Evolutionary conservation across 2,888 invertebrate species (phyloP).

Genomic region (Himalopsyche tibetana): DNA sequence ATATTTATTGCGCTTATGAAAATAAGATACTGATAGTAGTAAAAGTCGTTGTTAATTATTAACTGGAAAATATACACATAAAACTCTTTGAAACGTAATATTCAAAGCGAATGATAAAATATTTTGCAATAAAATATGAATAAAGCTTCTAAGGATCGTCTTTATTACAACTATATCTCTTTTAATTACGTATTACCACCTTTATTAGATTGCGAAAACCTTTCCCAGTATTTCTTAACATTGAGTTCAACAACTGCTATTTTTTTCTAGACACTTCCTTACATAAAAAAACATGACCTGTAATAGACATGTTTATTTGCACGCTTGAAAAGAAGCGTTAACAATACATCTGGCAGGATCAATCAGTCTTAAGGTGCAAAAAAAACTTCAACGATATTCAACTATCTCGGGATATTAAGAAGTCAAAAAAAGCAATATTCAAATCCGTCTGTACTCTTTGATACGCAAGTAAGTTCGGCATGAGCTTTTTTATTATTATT

Average conservation of each 20-base stretch:
- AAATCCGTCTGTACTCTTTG: no score
- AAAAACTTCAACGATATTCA: neutral
- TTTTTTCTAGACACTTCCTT: neutral
- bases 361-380: neutral
- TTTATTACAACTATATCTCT: neutral
- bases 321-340: neutral
- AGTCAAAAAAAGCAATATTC: neutral
- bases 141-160: no score
- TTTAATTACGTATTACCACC: neutral
- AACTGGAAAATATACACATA: no score
- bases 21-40: no score
- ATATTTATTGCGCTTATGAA: no score
- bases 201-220: neutral
- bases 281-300: neutral
- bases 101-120: no score
- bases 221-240: neutral
- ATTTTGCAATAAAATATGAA: no score
- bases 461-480: no score
- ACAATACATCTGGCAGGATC: neutral
- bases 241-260: neutral
- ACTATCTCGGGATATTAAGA: neutral
- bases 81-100: no score
- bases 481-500: no score
- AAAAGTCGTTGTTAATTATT: no score
- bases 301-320: neutral